Evolutionary conservation across 2,113 vertebrate genomes (phyloP), one percentile per base, ranked within the genome.

Genomic region (Austrofundulus limnaeus): DNA sequence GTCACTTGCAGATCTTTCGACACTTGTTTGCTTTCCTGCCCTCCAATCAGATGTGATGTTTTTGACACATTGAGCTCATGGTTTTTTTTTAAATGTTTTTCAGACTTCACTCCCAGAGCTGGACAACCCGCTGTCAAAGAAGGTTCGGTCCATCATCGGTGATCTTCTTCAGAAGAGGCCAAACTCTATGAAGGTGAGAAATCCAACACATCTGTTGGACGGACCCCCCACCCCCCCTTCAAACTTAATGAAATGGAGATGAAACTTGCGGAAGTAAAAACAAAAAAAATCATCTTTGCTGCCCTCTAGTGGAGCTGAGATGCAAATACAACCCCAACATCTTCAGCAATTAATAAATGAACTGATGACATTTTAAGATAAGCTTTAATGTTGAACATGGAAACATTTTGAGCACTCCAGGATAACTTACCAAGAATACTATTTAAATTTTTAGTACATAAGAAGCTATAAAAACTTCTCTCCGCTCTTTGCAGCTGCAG

Each of bases 111-210:
- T 99, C 77, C 95, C 96, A 21, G 89, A 94, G 61, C 72, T 97
- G 82, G 94, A 96, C 77, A 97, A 87, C 71, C 90, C 92, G 0
- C 57, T 94, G 59, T 97, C 96, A 2, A 94, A 87, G 66, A 95
- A 94, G 61, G 69, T 98, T 15, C 90, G 89, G 42, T 84, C 89
- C 70, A 86, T 96, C 66, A 88, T 98, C 75, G 61, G 62, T 31
- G 74, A 52, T 16, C 88, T 96, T 70, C 92, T 94, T 45, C 89
- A 90, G 42, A 93, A 92, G 66, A 92, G 89, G 69, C 88, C 94
- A 2, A 91, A 94, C 82, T 94, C 94, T 0, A 96, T 96, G 95
- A 97, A 98, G 94, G 97, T 99, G 92, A 62, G 66, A 11, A 1
- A 37, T 31, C 0, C 11, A 7, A 25, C 21, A 49, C 11, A 42